phyloP scores from a whole-genome alignment of 2,797 vertebrate species.

The Anguilla megastoma region DNA sequence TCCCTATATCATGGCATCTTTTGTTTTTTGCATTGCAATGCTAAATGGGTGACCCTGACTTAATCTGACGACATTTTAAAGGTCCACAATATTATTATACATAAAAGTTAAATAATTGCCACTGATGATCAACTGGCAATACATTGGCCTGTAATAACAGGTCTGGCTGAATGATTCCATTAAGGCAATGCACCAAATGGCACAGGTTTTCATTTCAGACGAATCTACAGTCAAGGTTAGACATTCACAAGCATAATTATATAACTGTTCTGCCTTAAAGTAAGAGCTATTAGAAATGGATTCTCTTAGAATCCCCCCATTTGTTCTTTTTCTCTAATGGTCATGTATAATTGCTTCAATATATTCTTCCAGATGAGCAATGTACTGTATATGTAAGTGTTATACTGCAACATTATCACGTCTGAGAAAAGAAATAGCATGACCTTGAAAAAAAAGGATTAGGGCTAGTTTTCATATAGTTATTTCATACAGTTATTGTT shows the following conservation, averaged over 20 bases:
- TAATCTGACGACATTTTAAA: not conserved
- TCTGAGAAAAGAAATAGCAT: not conserved
- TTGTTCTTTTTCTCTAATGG: too few species aligned
- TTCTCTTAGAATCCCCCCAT: too few species aligned
- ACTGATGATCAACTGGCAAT: not conserved
- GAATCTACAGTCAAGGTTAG: conserved; percentile 40
- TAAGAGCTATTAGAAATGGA: not conserved
- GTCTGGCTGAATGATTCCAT: conserved; percentile 8
- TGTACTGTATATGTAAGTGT: too few species aligned
- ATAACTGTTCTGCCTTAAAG: conserved; percentile 36
- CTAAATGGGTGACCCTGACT: not conserved
- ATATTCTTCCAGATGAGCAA: too few species aligned
- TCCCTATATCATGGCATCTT: not conserved
- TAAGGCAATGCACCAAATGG: not conserved
- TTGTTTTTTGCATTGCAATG: not conserved
- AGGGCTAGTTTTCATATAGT: too few species aligned
- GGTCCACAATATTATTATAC: not conserved
- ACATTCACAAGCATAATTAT: conserved; percentile 46
- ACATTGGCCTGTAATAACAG: not conserved
- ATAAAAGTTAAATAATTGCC: not conserved
- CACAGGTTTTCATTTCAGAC: conserved; percentile 37
- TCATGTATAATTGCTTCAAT: too few species aligned
- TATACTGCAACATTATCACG: not conserved
- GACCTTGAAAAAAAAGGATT: too few species aligned
- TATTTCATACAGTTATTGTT: too few species aligned